Evolutionary conservation across 2,888 invertebrate genomes (phyloP), one percentile per base, ranked within the genome.

Genomic region (Tiliacea citrago): DNA sequence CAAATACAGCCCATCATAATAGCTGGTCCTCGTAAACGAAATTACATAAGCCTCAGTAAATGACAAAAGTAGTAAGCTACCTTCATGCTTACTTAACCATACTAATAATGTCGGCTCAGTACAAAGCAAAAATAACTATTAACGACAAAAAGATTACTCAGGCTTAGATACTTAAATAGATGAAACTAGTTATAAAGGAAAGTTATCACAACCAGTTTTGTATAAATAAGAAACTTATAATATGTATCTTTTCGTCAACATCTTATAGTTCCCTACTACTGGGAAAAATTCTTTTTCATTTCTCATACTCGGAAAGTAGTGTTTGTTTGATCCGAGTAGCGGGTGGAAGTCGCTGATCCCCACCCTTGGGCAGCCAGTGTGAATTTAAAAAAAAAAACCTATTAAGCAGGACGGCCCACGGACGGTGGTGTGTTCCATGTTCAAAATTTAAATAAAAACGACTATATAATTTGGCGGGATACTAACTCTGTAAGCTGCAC

Each of bases 41-140:
- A 57, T 21, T 18, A 49, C 24, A 42, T 29, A 62, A 35, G 24
- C 42, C 16, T 49, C 61, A 39, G 55, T 81, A 21, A 51, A 55
- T 42, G 7, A 21, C 8, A 29, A 45, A 51, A 47, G 35, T 21
- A 2, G 12, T 39, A 29, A 53, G 24, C 73, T 35, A 39, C 45
- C 45, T 62, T 73, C n/a, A 58, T 58, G 68, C 65, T 79, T 55
- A 53, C 73, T 69, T 82, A 53, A 16, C 9, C 24, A 6, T 16
- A 49, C 49, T 55, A 82, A 69, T 69, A 69, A 9, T n/a, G 45
- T 39, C 69, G 69, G 78, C 24, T 8, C n/a, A 35, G 53, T 55
- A 29, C 61, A 77, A 66, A 69, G 49, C 18, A 49, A 47, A 49
- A 42, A 49, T 9, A 66, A 51, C 47, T 49, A 49, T 16, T 16